Percentiles rank a stretch among this genome's conserved stretches.
Conservation (phyloP, 1,140 invertebrate genomes). For the Pseudomyrmex dendroicus region DNA sequence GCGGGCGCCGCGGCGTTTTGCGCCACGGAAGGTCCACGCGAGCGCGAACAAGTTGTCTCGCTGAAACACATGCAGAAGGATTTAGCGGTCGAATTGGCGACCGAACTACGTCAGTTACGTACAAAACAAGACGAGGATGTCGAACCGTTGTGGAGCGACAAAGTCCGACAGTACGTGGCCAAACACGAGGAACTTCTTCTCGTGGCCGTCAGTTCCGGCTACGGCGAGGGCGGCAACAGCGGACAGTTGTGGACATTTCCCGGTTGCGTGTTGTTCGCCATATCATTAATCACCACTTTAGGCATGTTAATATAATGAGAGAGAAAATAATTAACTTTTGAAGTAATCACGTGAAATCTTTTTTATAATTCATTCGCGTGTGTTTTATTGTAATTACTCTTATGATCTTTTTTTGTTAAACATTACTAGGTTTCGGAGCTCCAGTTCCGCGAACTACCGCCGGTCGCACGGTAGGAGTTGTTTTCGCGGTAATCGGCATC, state of each 20-base stretch:
- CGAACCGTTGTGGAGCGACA: conserved; percentile 85
- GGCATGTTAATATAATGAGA: conserved; percentile 79
- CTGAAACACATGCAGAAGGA: conserved; percentile 84
- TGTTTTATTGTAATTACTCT: neutral
- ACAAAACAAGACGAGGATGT: conserved; percentile 79
- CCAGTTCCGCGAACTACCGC: conserved; percentile 87
- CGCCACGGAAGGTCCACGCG: conserved; percentile 86
- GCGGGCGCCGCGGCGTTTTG: conserved; percentile 86
- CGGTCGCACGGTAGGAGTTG: conserved; percentile 86
- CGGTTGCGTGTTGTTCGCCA: conserved; percentile 87
- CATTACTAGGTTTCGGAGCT: conserved; percentile 86
- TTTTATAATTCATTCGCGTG: neutral
- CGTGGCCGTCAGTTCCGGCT: conserved; percentile 85
- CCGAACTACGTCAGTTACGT: conserved; percentile 84
- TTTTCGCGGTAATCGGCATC: conserved; percentile 87
- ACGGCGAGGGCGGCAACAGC: conserved; percentile 84
- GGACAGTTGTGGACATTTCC: conserved; percentile 87
- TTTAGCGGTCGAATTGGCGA: conserved; percentile 84
- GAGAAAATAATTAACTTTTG: neutral
- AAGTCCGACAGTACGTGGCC: conserved; percentile 85
- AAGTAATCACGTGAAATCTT: neutral
- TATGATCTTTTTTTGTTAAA: neutral
- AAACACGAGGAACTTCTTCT: conserved; percentile 86
- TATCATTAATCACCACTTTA: conserved; percentile 87
- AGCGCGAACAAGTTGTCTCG: conserved; percentile 84